Conservation (phyloP, 1,140 invertebrate genomes). For the Brachionus koreanus region DNA sequence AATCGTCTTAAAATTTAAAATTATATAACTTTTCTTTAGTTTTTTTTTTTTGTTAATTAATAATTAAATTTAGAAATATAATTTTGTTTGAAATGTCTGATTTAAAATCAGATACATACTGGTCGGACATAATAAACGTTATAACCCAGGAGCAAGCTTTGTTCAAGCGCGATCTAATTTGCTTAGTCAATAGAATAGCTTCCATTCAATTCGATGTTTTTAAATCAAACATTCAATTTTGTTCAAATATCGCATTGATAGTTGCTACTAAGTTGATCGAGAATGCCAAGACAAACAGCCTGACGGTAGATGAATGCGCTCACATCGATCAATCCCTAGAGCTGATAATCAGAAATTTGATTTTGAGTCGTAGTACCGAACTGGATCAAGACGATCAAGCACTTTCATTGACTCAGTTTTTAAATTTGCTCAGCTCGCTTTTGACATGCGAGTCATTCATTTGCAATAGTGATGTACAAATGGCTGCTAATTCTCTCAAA, state of each 20-base stretch:
- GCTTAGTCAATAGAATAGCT: background rate
- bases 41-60: background rate
- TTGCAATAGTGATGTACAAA: background rate
- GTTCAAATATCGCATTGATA: background rate
- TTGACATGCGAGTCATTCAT: background rate
- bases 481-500: background rate
- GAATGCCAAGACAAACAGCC: background rate
- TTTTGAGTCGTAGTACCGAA: background rate
- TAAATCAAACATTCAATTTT: background rate
- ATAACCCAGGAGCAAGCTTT: background rate
- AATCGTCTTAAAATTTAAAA: background rate
- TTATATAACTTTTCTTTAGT: background rate
- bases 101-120: background rate
- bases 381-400: background rate
- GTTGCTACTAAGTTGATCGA: background rate
- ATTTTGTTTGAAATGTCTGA: background rate
- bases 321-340: background rate
- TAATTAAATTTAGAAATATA: background rate
- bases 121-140: background rate
- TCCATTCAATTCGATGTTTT: background rate
- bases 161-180: background rate
- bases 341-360: background rate
- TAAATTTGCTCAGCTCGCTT: background rate
- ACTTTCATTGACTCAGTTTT: background rate
- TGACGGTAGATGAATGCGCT: background rate